Conservation (phyloP, 2,888 invertebrate species). For the Pantelozetes paolii region DNA sequence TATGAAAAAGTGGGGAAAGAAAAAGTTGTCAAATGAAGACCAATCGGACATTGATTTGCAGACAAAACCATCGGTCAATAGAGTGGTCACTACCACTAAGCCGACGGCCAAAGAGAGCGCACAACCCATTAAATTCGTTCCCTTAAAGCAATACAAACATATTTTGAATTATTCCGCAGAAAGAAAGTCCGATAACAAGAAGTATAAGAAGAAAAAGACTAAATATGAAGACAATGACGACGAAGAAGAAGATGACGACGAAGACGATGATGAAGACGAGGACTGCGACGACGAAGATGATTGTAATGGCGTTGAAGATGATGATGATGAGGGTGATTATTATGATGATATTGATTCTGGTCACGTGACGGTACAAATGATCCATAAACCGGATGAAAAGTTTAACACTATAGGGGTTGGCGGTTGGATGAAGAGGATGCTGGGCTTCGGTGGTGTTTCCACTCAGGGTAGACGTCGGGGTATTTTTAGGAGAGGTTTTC, state of each 20-base stretch:
- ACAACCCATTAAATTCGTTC: neutral
- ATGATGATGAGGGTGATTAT: neutral
- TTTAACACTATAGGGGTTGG: neutral
- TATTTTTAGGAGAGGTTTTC: neutral
- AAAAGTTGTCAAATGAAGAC: neutral
- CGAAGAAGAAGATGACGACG: neutral
- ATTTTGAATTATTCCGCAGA: neutral
- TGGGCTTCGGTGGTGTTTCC: neutral
- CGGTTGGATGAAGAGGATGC: neutral
- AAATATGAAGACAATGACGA: neutral
- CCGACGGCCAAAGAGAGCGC: neutral
- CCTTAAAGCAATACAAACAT: neutral
- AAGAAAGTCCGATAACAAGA: neutral
- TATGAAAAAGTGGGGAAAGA: neutral
- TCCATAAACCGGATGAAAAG: constrained; percentile 4
- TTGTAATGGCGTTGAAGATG: neutral
- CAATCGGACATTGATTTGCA: neutral
- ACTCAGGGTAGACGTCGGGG: neutral
- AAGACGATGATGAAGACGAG: neutral
- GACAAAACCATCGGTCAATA: neutral
- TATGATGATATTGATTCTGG: neutral
- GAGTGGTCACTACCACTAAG: neutral
- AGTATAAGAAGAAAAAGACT: neutral
- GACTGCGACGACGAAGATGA: neutral
- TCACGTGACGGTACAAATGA: neutral